phyloP scores from a whole-genome alignment of 1,140 invertebrate genomes.

The Mesaphorura yosii region DNA sequence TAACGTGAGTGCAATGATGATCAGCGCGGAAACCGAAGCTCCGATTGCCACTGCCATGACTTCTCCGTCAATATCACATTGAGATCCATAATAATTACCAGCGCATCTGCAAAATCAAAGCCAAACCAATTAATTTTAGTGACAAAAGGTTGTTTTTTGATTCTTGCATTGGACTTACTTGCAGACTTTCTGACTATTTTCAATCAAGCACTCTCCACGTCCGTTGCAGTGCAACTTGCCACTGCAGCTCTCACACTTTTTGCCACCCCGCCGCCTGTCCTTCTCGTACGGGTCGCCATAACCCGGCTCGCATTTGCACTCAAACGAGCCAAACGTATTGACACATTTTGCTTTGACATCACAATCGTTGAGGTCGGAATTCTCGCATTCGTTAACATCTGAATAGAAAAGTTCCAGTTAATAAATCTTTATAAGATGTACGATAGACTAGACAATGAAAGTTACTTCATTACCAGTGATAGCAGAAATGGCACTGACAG shows the following conservation, averaged over 20 bases:
- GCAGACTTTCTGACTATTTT: slow-evolving; percentile 61
- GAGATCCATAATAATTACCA: slow-evolving; percentile 71
- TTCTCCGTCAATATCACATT: slow-evolving; percentile 83
- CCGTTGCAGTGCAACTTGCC: slow-evolving; percentile 60
- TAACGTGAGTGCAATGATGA: slow-evolving; percentile 75
- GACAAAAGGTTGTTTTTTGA: slow-evolving; percentile 4
- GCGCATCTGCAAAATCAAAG: slow-evolving; percentile 48
- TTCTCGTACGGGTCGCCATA: slow-evolving; percentile 60
- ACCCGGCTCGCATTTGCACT: slow-evolving; percentile 67
- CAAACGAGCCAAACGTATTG: slow-evolving; percentile 81
- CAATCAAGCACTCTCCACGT: slow-evolving; percentile 67
- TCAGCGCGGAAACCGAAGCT: slow-evolving; percentile 69
- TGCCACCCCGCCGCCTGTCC: slow-evolving; percentile 50
- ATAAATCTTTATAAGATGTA: neutral
- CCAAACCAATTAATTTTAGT: neutral
- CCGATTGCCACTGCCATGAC: slow-evolving; percentile 79
- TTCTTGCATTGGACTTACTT: slow-evolving; percentile 52
- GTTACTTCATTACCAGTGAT: slow-evolving; percentile 43
- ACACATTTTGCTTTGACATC: slow-evolving; percentile 68
- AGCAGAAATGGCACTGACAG: slow-evolving; percentile 58
- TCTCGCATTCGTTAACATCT: slow-evolving; percentile 84
- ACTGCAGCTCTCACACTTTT: slow-evolving; percentile 60
- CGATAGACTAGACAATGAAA: neutral
- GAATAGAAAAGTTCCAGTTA: too few species aligned
- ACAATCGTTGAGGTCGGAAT: slow-evolving; percentile 80